Percentiles rank a stretch among this genome's conserved stretches.
phyloP scores from a whole-genome alignment of 2,888 invertebrate species.

The Tridacna crocea region DNA sequence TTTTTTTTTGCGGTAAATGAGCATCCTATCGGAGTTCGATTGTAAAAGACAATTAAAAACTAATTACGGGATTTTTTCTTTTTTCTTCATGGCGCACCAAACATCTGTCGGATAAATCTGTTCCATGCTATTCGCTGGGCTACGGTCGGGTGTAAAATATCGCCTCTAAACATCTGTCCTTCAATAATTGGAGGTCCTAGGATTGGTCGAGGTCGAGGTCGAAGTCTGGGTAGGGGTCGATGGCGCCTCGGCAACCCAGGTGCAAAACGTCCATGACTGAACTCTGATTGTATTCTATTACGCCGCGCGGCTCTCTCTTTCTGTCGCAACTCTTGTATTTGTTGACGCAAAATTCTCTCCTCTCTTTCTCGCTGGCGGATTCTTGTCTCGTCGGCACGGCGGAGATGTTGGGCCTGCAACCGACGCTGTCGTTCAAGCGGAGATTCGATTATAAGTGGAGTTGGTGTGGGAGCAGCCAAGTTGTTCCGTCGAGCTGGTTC shows the following conservation, averaged over 20 bases:
- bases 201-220: neutral
- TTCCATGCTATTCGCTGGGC: constrained; percentile 48
- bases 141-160: constrained; percentile 36
- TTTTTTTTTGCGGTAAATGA: too few species aligned
- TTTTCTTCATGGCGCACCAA: constrained; percentile 26
- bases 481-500: neutral
- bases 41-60: neutral
- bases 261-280: neutral
- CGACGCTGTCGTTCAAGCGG: constrained; percentile 11
- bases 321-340: neutral
- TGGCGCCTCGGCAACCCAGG: constrained; percentile 3
- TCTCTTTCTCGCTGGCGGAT: constrained; percentile 18
- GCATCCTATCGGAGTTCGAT: too few species aligned
- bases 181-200: neutral
- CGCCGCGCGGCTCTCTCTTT: neutral
- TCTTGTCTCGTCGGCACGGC: neutral
- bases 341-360: constrained; percentile 13
- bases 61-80: neutral
- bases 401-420: neutral
- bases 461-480: neutral
- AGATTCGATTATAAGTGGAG: neutral
- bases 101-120: constrained; percentile 52
- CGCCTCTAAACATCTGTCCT: neutral
- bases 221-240: neutral
- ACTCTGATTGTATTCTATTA: constrained; percentile 15